Conservation (phyloP, 2,113 vertebrate species). For the Corythoichthys haematopterus region DNA sequence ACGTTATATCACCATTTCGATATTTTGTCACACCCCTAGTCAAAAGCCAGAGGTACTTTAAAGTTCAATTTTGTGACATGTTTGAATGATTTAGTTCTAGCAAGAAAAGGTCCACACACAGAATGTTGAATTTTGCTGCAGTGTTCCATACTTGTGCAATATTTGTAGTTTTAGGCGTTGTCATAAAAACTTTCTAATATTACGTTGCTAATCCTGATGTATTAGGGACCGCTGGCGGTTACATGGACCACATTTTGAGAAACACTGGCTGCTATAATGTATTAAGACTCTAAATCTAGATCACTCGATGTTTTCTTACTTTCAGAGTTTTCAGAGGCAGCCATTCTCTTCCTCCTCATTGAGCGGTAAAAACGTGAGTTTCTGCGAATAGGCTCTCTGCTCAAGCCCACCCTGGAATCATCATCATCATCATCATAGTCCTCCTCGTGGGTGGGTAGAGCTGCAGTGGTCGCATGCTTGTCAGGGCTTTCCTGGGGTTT, state of each 20-base stretch:
- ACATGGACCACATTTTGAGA: background rate
- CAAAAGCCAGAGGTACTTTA: background rate
- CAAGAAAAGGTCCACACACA: background rate
- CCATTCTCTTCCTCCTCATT: slow-evolving; percentile 67
- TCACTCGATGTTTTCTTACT: slow-evolving; percentile 41
- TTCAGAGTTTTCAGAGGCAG: slow-evolving; percentile 32
- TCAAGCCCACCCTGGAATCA: slow-evolving; percentile 33
- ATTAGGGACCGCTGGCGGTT: background rate
- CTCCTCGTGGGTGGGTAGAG: slow-evolving; percentile 19
- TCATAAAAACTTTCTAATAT: background rate
- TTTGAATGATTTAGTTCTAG: background rate
- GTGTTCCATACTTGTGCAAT: background rate
- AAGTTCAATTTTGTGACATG: background rate
- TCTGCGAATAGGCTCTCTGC: slow-evolving; percentile 56
- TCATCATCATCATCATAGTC: slow-evolving; percentile 53
- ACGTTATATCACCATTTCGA: no score
- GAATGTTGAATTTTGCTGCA: background rate
- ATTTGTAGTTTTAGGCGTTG: background rate
- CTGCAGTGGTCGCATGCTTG: slow-evolving; percentile 13
- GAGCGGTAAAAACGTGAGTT: slow-evolving; percentile 72
- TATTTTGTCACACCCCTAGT: background rate
- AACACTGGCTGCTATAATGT: background rate
- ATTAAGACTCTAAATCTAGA: background rate
- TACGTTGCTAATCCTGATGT: background rate
- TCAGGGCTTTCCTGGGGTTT: slow-evolving; percentile 51